phyloP scores from a whole-genome alignment of 2,888 invertebrate species.

The Lepidonotus clava region DNA sequence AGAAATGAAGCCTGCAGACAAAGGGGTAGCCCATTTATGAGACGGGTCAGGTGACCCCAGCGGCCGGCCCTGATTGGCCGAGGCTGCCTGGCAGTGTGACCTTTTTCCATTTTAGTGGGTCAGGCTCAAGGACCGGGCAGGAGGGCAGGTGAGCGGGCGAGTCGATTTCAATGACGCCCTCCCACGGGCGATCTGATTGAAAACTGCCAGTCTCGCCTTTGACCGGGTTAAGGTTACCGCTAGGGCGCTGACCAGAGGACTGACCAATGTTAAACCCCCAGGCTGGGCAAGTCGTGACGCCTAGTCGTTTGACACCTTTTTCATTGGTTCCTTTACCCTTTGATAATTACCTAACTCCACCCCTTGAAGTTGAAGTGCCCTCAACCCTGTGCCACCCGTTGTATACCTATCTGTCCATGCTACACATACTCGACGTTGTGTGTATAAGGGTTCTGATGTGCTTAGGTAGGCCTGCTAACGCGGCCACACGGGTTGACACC shows the following conservation, averaged over 20 bases:
- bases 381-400: not conserved
- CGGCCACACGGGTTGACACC: constrained; percentile 21
- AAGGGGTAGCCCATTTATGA: not conserved
- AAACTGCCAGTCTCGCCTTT: not conserved
- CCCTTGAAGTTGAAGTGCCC: too few species aligned
- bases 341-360: too few species aligned
- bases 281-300: too few species aligned
- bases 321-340: too few species aligned
- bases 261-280: constrained; percentile 25
- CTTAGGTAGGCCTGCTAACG: not conserved
- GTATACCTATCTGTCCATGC: not conserved
- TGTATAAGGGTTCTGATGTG: too few species aligned
- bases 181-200: not conserved
- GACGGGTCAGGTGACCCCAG: constrained; percentile 20
- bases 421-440: not conserved
- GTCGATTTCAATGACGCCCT: not conserved
- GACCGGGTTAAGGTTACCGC: constrained; percentile 16
- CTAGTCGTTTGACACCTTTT: too few species aligned
- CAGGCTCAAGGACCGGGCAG: too few species aligned
- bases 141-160: not conserved
- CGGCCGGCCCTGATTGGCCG: not conserved
- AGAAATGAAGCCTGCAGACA: constrained; percentile 48
- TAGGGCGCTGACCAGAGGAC: constrained; percentile 23
- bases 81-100: not conserved
- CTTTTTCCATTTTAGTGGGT: constrained; percentile 36